Percentiles rank a stretch among this genome's conserved stretches.
Evolutionary conservation across 30 jellyfish, hydroid and myxozoan species (phyloP).

Genomic region (Chrysaora quinquecirrha): DNA sequence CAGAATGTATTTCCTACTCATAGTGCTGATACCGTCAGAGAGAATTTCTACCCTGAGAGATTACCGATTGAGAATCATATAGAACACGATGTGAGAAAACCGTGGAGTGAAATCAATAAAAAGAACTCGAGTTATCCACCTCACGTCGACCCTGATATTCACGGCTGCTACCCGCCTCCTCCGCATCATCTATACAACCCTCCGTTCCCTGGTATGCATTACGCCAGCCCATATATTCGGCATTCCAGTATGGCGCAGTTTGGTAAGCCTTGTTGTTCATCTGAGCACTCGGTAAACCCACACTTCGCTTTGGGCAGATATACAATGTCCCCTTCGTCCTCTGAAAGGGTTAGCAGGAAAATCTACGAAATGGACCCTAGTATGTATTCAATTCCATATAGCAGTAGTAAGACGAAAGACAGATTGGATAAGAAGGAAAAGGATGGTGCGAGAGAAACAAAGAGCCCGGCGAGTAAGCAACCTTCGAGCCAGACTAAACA

Average conservation of each 20-base stretch:
- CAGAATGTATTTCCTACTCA: neutral
- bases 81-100: neutral
- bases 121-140: neutral
- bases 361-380: slow-evolving; percentile 24
- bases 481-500: neutral
- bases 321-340: slow-evolving; percentile 25
- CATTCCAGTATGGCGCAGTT: slow-evolving; percentile 37
- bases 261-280: slow-evolving; percentile 43
- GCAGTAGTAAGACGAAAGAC: neutral
- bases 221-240: slow-evolving; percentile 41
- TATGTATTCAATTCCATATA: neutral
- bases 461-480: neutral
- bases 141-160: neutral
- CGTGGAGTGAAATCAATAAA: neutral
- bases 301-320: slow-evolving; percentile 52
- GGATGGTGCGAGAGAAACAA: neutral
- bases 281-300: slow-evolving; percentile 49
- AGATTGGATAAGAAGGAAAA: too few relatives aligned
- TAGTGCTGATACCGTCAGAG: neutral
- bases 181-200: slow-evolving; percentile 28
- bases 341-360: slow-evolving; percentile 37
- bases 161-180: slow-evolving; percentile 4
- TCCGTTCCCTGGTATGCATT: slow-evolving; percentile 25
- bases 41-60: neutral
- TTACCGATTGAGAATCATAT: neutral